phyloP scores from a whole-genome alignment of 2,797 vertebrate species.

The Tokudaia muenninki region DNA sequence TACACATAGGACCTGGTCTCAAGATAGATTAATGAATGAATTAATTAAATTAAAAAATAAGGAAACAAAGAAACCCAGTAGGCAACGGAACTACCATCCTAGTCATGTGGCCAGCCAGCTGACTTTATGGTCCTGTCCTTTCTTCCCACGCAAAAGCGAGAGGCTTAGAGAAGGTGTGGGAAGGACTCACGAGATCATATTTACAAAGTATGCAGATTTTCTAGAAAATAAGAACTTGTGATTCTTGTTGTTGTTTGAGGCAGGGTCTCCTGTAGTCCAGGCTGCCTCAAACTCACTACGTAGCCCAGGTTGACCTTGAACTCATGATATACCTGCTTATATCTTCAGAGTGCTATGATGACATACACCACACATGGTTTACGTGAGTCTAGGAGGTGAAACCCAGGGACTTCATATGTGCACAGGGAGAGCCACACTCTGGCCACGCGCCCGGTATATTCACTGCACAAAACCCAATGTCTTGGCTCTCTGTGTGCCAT shows the following conservation, averaged over 20 bases:
- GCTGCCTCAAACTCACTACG: background rate
- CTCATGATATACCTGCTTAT: background rate
- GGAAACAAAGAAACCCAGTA: background rate
- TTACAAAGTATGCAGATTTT: background rate
- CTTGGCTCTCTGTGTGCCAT: too few relatives aligned
- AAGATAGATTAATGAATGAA: background rate
- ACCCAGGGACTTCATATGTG: background rate
- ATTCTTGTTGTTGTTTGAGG: background rate
- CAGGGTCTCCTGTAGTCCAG: background rate
- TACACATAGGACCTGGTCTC: background rate
- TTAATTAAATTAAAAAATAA: background rate
- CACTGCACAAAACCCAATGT: background rate
- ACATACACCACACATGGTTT: background rate
- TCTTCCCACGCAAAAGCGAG: background rate
- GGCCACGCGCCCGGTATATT: background rate
- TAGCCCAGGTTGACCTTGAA: background rate
- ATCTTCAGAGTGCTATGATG: background rate
- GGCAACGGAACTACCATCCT: background rate
- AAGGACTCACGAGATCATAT: background rate
- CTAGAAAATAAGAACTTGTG: background rate
- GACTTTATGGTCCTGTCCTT: background rate
- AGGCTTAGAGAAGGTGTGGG: background rate
- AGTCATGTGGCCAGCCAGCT: background rate
- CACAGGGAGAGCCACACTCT: too few relatives aligned
- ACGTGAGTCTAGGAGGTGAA: too few relatives aligned